Base-by-base conservation (phyloP, 2,888 invertebrate genomes). In the Orgyia antiqua region DNA sequence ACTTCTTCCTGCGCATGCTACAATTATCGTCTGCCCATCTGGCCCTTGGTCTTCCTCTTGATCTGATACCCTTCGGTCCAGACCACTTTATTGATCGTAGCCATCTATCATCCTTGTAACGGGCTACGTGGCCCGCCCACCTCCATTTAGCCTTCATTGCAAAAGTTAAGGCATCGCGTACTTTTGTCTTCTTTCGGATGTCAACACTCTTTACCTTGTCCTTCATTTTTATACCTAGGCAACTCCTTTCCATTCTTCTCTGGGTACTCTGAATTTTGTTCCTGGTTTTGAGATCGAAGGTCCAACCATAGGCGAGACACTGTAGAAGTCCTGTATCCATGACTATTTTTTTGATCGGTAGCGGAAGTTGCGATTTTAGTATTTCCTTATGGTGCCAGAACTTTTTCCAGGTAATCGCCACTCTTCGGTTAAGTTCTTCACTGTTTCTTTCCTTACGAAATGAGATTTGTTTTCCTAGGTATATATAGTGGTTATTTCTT, bases 341-440 rank as follows among this genome's bases (percentile, higher is more conserved):
- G 8, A 19, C 7, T 19, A 19, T 3, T 8, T 19, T 19, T n/a
- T 19, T 19, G 2, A 8, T 19, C 2, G 2, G 3, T 19, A 19
- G 3, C 2, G 19, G 19, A 2, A 19, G n/a, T 19, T 4, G 5
- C 7, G 19, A 19, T 8, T 19, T 19, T 6, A 19, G n/a, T 6
- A 19, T 19, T 7, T 19, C 19, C 7, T 19, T 19, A 2, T 19
- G 19, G n/a, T n/a, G 19, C 27, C 27, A 27, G 27, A 27, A 27
- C 12, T 27, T 27, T 5, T 27, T 27, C 27, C 27, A 27, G 19
- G 27, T 27, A 8, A 27, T 27, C 20, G 27, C 27, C 27, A 19
- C 20, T 27, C 27, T 27, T 27, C 27, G 27, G 20, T 27, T 27
- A 12, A 27, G 19, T 27, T 27, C 27, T 20, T 27, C 27, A 1